Conservation (phyloP, 2,888 invertebrate genomes). For the Eristalinus sepulchralis region DNA sequence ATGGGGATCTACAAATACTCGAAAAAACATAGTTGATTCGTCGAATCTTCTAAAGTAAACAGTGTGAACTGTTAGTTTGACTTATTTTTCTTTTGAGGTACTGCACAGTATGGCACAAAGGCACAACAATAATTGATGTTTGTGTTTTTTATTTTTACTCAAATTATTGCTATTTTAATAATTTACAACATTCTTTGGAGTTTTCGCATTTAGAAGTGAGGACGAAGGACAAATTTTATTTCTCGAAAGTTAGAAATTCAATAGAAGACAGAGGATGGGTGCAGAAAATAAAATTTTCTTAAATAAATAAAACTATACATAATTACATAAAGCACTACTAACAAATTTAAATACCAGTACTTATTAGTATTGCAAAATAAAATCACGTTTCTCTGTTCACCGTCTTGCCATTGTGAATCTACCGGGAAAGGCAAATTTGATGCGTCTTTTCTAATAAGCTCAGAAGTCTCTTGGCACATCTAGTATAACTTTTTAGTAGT, state of each 20-base stretch:
- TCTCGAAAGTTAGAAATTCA: conserved; percentile 11
- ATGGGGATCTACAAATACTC: conserved; percentile 53
- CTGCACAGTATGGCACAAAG: conserved; percentile 81
- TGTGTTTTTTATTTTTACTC: conserved; percentile 63
- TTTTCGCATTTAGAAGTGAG: conserved; percentile 38
- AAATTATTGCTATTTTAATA: conserved; percentile 57
- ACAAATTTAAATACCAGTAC: not conserved
- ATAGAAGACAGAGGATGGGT: conserved; percentile 1
- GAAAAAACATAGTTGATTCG: not conserved
- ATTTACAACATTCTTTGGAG: conserved; percentile 64
- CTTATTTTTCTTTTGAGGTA: conserved; percentile 77
- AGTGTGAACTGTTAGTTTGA: not conserved
- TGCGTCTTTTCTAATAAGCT: not conserved
- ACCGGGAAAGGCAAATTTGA: not conserved
- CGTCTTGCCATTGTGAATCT: not conserved
- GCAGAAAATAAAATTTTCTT: conserved; percentile 1
- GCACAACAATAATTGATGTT: conserved; percentile 37
- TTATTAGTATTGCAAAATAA: not conserved
- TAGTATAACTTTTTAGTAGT: not conserved
- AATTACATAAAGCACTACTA: not conserved
- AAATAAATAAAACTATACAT: not conserved
- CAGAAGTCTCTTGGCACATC: not conserved
- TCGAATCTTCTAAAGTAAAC: not conserved
- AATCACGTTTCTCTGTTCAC: not conserved
- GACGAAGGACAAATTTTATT: not conserved